Evolutionary conservation across 2,888 invertebrate genomes (phyloP).

Genomic region (Clostera curtula): DNA sequence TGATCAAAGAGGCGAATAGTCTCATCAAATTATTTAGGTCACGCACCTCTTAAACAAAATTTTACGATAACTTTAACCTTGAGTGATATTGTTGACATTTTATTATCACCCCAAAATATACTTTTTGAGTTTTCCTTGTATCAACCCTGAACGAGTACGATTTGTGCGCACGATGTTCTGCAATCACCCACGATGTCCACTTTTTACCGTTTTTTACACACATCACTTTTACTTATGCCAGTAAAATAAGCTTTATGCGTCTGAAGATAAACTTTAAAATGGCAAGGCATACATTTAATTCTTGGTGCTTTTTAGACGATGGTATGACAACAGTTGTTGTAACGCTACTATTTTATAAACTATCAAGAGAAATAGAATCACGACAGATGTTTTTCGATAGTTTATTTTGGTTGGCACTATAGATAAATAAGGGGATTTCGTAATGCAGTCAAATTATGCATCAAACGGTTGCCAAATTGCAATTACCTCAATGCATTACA

Average conservation of each 20-base stretch:
- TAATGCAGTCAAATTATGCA: too few species aligned
- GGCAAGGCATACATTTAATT: neutral
- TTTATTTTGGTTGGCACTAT: slow-evolving; percentile 3
- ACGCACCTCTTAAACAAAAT: too few species aligned
- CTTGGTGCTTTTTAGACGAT: slow-evolving; percentile 4
- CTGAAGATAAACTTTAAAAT: slow-evolving; percentile 8
- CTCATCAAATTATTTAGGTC: too few species aligned
- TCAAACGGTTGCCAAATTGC: too few species aligned
- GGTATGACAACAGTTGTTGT: slow-evolving; percentile 8
- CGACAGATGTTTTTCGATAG: slow-evolving; percentile 12
- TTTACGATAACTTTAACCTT: too few species aligned
- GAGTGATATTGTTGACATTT: too few species aligned
- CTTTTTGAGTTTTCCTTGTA: too few species aligned
- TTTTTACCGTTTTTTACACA: slow-evolving; percentile 23
- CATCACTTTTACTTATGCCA: neutral
- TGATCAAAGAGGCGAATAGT: too few species aligned
- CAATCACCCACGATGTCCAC: slow-evolving; percentile 25
- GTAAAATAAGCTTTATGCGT: slow-evolving; percentile 4
- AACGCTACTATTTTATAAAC: slow-evolving; percentile 10
- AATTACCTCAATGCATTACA: too few species aligned
- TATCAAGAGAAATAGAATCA: slow-evolving; percentile 10
- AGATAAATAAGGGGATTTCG: slow-evolving; percentile 5
- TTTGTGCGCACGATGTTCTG: slow-evolving; percentile 33
- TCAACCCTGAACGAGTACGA: too few species aligned
- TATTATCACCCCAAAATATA: too few species aligned